Evolutionary conservation across 2,797 vertebrate genomes (phyloP).

Genomic region (Helarctos malayanus): DNA sequence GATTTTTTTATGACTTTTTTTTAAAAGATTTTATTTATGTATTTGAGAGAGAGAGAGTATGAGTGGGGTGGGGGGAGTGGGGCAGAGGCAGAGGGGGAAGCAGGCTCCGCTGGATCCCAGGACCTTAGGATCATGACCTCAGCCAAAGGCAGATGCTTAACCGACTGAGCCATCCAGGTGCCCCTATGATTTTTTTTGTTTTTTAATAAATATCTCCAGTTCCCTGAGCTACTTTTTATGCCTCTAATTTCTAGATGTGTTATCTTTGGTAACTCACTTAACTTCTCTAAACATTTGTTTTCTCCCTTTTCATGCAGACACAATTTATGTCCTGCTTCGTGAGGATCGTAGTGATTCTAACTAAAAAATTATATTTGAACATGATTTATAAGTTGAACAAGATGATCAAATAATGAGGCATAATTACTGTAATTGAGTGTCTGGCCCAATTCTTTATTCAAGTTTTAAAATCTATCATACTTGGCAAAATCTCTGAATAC

Average conservation of each 20-base stretch:
- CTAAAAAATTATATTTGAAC: slow-evolving; percentile 68
- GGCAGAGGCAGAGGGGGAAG: background rate
- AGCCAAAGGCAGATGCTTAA: background rate
- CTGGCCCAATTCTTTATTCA: slow-evolving; percentile 53
- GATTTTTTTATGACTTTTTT: background rate
- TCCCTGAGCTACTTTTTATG: background rate
- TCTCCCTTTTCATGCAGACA: slow-evolving; percentile 55
- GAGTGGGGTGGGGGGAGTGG: background rate
- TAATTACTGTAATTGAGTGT: slow-evolving; percentile 66
- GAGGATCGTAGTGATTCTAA: slow-evolving; percentile 46
- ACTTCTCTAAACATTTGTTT: slow-evolving; percentile 56
- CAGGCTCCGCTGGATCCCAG: background rate
- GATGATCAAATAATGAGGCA: slow-evolving; percentile 65
- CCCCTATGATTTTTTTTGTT: background rate
- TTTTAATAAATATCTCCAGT: background rate
- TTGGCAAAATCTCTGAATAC: background rate
- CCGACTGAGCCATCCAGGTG: background rate
- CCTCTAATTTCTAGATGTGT: slow-evolving; percentile 52
- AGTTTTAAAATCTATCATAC: slow-evolving; percentile 35
- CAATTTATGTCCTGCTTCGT: slow-evolving; percentile 3
- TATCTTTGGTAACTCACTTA: slow-evolving; percentile 52
- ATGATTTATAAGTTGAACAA: slow-evolving; percentile 50
- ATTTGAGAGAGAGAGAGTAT: background rate
- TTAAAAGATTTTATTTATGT: background rate
- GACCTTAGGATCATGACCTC: background rate